Evolutionary conservation across 2,797 vertebrate species (phyloP), one percentile per base, ranked within the genome.

Genomic region (Lacerta viridis): DNA sequence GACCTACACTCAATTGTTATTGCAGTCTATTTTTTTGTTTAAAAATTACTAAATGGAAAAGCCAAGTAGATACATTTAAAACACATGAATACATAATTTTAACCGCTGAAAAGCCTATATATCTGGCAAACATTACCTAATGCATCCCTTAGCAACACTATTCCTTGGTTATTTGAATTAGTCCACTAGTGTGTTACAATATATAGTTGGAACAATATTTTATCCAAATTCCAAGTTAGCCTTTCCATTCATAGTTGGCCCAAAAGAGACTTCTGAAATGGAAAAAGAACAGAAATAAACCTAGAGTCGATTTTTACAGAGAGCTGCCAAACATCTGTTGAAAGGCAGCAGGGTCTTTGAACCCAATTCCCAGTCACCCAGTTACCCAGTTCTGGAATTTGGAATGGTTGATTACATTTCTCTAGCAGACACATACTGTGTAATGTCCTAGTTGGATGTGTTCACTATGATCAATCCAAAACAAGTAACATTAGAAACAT

Each of bases 61-160:
- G 90, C 88, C 92, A 94, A 84, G 86, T 72, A 91, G 87, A 89
- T 94, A 91, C 79, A 95, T 95, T 93, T 90, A 95, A 95, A 96
- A 94, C 90, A 94, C 74, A 95, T 93, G 94, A 94, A 95, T 94
- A 90, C 88, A 85, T 81, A 93, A 92, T 94, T 94, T 95, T 94
- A 94, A 92, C 92, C 94, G 90, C 89, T 94, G 90, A 93, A 95
- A 93, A 85, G n/a, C 76, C 50, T 90, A 80, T 94, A 92, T 91
- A 93, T 93, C 87, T 94, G 94, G 93, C 93, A 93, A 88, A 64
- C 72, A 90, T 92, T 92, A 89, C 93, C 88, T 94, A 95, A 94
- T 90, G 89, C 87, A 94, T 92, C 61, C 92, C 83, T 93, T 94
- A 93, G 94, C 92, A 95, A 93, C 84, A 87, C 89, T 91, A 93